Conservation (phyloP, 2,888 invertebrate species). For the Eilema depressum region DNA sequence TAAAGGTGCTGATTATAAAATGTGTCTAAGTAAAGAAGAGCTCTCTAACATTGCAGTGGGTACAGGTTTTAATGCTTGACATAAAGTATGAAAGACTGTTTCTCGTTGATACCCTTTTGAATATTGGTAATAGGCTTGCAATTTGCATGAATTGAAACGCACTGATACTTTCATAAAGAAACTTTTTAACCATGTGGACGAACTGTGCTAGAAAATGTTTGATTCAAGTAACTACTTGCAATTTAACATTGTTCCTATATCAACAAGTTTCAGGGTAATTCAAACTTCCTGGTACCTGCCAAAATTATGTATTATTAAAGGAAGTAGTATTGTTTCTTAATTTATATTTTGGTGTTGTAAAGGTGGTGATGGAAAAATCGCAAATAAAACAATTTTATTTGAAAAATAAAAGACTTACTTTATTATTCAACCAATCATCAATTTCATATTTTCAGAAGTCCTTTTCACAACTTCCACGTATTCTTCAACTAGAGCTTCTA, state of each 20-base stretch:
- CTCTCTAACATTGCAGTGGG: background rate
- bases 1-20: background rate
- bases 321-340: slow-evolving; percentile 1
- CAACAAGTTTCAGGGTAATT: background rate
- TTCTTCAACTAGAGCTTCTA: slow-evolving; percentile 87
- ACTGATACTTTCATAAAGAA: background rate
- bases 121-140: no score
- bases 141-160: background rate
- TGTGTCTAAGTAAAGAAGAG: background rate
- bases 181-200: background rate
- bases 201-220: no score
- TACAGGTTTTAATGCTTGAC: background rate
- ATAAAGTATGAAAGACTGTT: background rate
- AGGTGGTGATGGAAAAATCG: slow-evolving; percentile 14
- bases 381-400: slow-evolving; percentile 44
- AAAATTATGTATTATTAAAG: background rate
- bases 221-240: background rate
- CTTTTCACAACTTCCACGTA: slow-evolving; percentile 89
- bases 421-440: slow-evolving; percentile 51
- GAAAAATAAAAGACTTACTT: slow-evolving; percentile 37
- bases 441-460: slow-evolving; percentile 89
- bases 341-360: background rate
- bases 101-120: background rate
- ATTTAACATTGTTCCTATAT: background rate
- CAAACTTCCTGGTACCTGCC: background rate